Evolutionary conservation across 1,140 invertebrate species (phyloP), one percentile per base, ranked within the genome.

Genomic region (Rhagoletis pomonella): DNA sequence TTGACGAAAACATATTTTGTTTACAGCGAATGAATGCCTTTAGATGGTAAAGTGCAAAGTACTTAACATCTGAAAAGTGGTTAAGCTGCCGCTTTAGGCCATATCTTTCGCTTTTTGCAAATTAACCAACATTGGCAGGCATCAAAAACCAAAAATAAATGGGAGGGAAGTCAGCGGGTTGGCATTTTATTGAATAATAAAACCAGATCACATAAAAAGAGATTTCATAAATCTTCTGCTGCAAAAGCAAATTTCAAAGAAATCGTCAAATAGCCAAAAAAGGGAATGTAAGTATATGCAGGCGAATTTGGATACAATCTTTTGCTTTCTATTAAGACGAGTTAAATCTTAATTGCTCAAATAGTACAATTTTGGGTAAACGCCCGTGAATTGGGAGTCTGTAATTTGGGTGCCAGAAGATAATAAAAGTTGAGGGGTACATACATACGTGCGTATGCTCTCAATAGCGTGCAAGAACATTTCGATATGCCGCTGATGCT

Each of bases 21-120:
- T 29, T 29, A 69, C 42, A 44, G 17, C 12, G 44, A 73, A 17
- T 73, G 3, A 73, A 73, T 17, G 12, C 42, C 67, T 6, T 10
- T 12, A 73, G 44, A 73, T 17, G 67, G 67, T 42, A 73, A 73
- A 73, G 67, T 73, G 67, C 42, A 73, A 73, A 73, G 67, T 73
- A 14, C 67, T 73, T 73, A 73, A 44, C 42, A 44, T 44, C 42
- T 44, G 39, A 73, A 39, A 73, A 73, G 17, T 44, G 67, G 65
- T 67, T 55, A 55, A 10, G 50, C 10, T 5, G 64, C 12, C 7
- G 42, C 42, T 47, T 73, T 44, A 17, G 14, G 50, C 50, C 14
- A 5, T 73, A 17, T 73, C 42, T 73, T 73, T 73, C 50, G 17
- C 17, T 62, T 62, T 73, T 73, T 73, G 67, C 42, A 73, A 47